Evolutionary conservation across 2,113 vertebrate species (phyloP), one percentile per base, ranked within the genome.

Genomic region (Carettochelys insculpta): DNA sequence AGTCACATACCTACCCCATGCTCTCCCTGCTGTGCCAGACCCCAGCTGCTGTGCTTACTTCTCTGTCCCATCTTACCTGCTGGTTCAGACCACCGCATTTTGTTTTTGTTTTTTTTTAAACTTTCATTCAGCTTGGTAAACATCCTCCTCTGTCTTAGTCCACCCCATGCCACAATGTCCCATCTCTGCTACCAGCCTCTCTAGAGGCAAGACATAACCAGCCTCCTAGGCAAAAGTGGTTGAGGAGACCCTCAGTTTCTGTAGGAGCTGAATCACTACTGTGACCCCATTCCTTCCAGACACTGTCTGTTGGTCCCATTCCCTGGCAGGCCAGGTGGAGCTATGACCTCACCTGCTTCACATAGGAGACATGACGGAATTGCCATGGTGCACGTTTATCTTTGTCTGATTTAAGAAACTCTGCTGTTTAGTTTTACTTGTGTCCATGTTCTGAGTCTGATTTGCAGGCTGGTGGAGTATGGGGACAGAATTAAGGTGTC

Each of bases 151-250:
- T 27, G 79, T 52, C 68, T 43, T 5, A 43, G 41, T 43, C 22
- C 22, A 10, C 29, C 51, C 56, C 31, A 45, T 41, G 0, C 38
- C n/a, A 0, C 0, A 1, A 50, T 86, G 31, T 48, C 65, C 0
- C 0, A 0, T 5, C 54, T 34, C 50, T 81, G 34, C 41, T 29
- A 1, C 0, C 24, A 0, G 77, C 31, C 1, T 75, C 34, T 78
- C 24, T 3, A 0, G 11, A 25, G 65, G 8, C 48, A 38, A 24
- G 80, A 47, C 0, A 38, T 10, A 19, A 0, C 0, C 25, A 50
- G 8, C 31, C 0, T 8, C 1, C n/a, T 31, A 0, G 0, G 7
- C 65, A 14, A 38, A 47, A 50, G 61, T 58, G 38, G 24, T 52
- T n/a, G 27, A 43, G 86, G 48, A 24, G 48, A 50, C 27, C 47